A percentile compares a stretch with the other conserved stretches of the same genome.
These are phyloP conservation scores for Lithobates pipiens DNA, from an alignment of 2,797 vertebrate genomes.

Conservation along the genomic window DNA sequence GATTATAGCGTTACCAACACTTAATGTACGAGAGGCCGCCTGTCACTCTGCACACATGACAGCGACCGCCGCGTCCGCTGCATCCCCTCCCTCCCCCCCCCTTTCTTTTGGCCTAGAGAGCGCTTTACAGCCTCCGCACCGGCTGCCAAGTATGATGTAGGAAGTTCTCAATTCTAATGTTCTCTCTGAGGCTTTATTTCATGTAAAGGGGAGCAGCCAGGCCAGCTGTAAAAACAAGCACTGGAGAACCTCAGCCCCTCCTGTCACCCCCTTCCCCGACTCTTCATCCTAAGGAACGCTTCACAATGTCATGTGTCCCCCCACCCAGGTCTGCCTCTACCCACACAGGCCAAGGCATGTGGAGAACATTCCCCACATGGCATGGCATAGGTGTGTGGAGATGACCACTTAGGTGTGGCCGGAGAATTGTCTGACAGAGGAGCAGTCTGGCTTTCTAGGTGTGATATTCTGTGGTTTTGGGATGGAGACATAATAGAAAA, in stretches of 20 bases:
- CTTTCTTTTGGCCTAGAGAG: conserved; percentile 25
- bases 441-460: no score
- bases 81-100: background rate
- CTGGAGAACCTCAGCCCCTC: conserved; percentile 47
- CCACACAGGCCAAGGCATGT: conserved; percentile 32
- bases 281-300: background rate
- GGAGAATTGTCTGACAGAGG: background rate
- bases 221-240: conserved; percentile 58
- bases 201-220: conserved; percentile 52
- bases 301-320: conserved; percentile 14
- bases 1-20: conserved; percentile 35
- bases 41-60: background rate
- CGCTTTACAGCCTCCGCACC: conserved; percentile 46
- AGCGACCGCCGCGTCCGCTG: background rate
- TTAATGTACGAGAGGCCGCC: conserved; percentile 9
- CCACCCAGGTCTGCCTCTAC: background rate
- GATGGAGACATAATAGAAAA: no score
- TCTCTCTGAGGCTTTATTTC: conserved; percentile 57
- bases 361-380: conserved; percentile 36
- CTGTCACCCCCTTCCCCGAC: conserved; percentile 48
- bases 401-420: conserved; percentile 3
- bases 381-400: conserved; percentile 30
- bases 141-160: conserved; percentile 60
- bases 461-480: no score
- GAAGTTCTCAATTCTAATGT: conserved; percentile 60